A percentile compares a stretch with the other conserved stretches of the same genome.
Conservation (phyloP, 2,888 invertebrate species). For the Himalopsyche tibetana region DNA sequence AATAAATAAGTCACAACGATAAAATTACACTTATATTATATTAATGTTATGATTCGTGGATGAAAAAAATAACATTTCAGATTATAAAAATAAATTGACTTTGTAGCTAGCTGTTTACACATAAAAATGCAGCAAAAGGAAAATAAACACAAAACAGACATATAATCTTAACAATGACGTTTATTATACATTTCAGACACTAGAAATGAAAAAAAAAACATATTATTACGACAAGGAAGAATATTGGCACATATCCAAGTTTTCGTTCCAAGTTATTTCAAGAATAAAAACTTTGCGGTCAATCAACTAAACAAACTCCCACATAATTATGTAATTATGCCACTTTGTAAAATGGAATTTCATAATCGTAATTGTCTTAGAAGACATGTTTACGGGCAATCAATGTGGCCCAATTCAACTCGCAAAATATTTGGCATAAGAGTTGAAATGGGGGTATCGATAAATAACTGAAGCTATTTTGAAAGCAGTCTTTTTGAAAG, state of each 20-base stretch:
- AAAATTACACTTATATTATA: neutral
- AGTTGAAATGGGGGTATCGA: too few relatives aligned
- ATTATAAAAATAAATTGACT: conserved; percentile 37
- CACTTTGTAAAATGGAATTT: too few relatives aligned
- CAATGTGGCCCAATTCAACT: too few relatives aligned
- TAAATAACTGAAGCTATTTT: too few relatives aligned
- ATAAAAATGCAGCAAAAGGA: conserved; percentile 9
- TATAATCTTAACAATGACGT: neutral
- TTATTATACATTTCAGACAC: conserved; percentile 26
- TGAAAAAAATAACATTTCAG: conserved; percentile 10
- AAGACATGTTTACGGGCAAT: too few relatives aligned
- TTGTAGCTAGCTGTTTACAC: neutral
- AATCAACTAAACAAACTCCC: too few relatives aligned
- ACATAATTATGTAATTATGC: too few relatives aligned
- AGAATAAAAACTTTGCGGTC: neutral
- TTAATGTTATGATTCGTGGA: neutral
- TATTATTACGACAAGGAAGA: neutral
- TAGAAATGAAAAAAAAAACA: conserved; percentile 17
- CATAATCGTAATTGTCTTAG: too few relatives aligned
- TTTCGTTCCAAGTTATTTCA: neutral
- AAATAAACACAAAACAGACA: neutral
- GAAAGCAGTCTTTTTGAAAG: neutral
- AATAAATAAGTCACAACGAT: conserved; percentile 2
- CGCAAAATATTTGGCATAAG: too few relatives aligned
- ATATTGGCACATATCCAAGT: neutral